Base-by-base conservation (phyloP, 2,113 vertebrate genomes). In the Lycocorax pyrrhopterus region DNA sequence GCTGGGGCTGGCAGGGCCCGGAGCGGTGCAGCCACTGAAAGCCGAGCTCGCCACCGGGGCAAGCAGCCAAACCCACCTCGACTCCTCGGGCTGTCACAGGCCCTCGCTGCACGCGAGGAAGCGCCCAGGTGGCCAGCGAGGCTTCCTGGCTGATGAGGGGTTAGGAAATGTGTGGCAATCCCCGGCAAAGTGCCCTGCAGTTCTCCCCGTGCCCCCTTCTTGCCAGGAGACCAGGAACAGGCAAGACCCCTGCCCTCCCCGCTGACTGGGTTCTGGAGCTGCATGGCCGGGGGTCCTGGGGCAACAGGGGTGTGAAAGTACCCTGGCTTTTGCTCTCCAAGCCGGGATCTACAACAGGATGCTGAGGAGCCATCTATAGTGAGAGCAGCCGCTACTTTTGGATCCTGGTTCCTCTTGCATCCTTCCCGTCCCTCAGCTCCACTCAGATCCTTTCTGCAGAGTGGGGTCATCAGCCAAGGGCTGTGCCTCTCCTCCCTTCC, bases 1-100 rank as follows among this genome's bases (percentile, higher is more conserved):
- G 92, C 87, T 94, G 95, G 87, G 95, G 93, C 95, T 96, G 96
- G 95, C 95, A 95, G 87, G 81, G 84, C 95, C 95, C 53, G 19
- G 84, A 89, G 95, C 23, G 78, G 92, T 82, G 87, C 93, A 96
- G 95, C 92, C 96, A 95, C 92, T 78, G 63, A 95, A 85, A 93
- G 88, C 90, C 19, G 88, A 86, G 94, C 92, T 95, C 29, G 88
- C 96, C 95, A 93, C 89, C 1, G 47, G 76, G 92, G 94, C 90
- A 86, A 90, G 79, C 72, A 49, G 95, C 92, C 95, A 96, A 96
- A 95, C 86, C 92, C 94, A 64, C 63, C 73, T 90, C 21, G 3
- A 89, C 76, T 93, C 78, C 81, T 56, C 1, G 59, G 84, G 89
- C 68, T 73, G 66, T 83, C 86, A 33, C 91, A n/a, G 94, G 91